Evolutionary conservation across 2,113 vertebrate genomes (phyloP).

Genomic region (Chloebia gouldiae): DNA sequence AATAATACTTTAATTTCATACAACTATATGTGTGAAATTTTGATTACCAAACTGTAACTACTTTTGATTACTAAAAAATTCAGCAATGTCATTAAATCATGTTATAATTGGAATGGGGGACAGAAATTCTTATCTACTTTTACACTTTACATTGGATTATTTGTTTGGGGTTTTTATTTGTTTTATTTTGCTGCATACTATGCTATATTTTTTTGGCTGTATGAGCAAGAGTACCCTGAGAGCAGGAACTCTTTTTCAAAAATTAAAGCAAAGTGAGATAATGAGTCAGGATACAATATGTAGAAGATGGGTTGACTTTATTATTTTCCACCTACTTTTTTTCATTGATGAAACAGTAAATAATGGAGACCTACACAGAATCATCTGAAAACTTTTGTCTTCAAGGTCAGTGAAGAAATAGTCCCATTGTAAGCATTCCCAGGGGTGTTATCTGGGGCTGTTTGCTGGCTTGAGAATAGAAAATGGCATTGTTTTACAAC

Average conservation of each 20-base stretch:
- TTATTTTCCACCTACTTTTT: background rate
- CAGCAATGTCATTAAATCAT: background rate
- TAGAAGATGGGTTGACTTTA: background rate
- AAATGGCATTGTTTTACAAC: background rate
- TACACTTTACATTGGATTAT: background rate
- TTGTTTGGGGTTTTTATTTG: background rate
- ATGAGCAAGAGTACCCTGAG: background rate
- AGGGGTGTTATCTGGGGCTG: background rate
- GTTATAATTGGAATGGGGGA: background rate
- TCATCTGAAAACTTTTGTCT: background rate
- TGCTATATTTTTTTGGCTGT: background rate
- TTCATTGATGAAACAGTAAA: background rate
- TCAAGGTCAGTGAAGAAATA: background rate
- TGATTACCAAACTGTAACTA: background rate
- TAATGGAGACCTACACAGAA: background rate
- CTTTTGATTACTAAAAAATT: background rate
- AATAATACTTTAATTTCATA: background rate
- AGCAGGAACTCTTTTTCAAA: background rate
- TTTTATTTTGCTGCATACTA: background rate
- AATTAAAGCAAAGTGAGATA: background rate
- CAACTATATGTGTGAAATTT: background rate
- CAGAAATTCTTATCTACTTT: background rate
- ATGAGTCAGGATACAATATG: background rate
- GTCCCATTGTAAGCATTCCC: background rate
- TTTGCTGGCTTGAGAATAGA: constrained; percentile 10